Evolutionary conservation across 2,113 vertebrate genomes (phyloP), one percentile per base, ranked within the genome.

Genomic region (Eublepharis macularius): DNA sequence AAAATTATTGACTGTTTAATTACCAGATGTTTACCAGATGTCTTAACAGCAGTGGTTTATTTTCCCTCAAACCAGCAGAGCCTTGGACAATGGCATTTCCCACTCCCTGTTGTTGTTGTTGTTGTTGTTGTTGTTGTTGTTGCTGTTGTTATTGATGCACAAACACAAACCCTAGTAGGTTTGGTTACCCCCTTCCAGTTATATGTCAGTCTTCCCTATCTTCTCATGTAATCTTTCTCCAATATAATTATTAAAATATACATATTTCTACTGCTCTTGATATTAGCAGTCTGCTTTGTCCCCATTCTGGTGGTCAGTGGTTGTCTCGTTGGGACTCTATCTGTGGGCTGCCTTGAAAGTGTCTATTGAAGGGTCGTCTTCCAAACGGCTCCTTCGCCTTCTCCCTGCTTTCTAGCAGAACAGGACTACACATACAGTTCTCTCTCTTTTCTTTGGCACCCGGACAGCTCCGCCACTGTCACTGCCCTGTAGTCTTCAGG

Each of bases 371-470:
- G 90, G 87, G 63, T 86, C 92, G 90, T 93, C 88, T 93, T 94
- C 90, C 86, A 90, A 83, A 84, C 88, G 69, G 43, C 80, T 89
- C 63, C 19, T 47, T 90, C 89, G 83, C 83, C 76, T 45, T 93
- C 93, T 91, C 69, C 81, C 88, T 93, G 84, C 90, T 91, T 94
- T 96, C 94, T 82, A 94, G 91, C 91, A 80, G 92, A 94, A 94
- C 91, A 95, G 93, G 84, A 94, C 88, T 74, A 91, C 84, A 92
- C 92, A 95, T 94, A 95, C 94, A 94, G 93, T 85, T 63, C 87
- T 91, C 91, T 96, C 82, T 96, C 96, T 96, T 96, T 96, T 95
- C 95, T 93, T 96, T 96, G 96, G 96, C 96, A 92, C 84, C 82
- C 85, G 85, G 95, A 96, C 96, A 96, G 79, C 87, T 96, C 93